Conservation (phyloP, 2,888 invertebrate species). For the Pterobdella sp. region DNA sequence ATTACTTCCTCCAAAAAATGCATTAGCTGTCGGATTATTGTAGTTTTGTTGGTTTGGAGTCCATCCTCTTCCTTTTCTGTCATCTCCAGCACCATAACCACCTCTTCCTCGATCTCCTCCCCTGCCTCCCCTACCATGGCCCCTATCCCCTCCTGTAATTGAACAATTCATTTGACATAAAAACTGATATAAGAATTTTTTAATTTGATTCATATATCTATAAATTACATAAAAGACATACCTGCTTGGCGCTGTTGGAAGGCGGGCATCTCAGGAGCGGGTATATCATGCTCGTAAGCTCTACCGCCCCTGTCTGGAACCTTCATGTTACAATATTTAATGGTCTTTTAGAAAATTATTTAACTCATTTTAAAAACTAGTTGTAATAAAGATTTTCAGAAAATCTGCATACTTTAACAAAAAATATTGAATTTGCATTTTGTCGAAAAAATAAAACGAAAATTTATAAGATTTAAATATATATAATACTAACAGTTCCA, state of each 20-base stretch:
- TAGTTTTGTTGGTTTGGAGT: conserved; percentile 22
- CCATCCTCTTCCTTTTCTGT: conserved; percentile 27
- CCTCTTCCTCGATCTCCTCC: conserved; percentile 12
- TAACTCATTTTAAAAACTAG: not conserved
- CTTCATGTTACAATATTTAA: conserved; percentile 42
- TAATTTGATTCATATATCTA: too few species aligned
- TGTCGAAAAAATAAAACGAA: too few species aligned
- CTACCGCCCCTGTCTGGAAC: conserved; percentile 89
- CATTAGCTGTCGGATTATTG: conserved; percentile 24
- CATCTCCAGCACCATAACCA: conserved; percentile 28
- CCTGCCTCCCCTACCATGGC: not conserved
- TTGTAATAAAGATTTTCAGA: too few species aligned
- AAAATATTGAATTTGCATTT: too few species aligned
- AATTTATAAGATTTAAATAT: too few species aligned
- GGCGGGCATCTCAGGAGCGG: conserved; percentile 93
- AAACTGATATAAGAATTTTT: too few species aligned
- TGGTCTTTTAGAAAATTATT: not conserved
- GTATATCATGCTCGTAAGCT: conserved; percentile 79
- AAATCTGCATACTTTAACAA: too few species aligned
- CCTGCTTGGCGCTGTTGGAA: conserved; percentile 59
- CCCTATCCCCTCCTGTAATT: not conserved
- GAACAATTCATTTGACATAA: too few species aligned
- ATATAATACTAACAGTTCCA: conserved; percentile 63
- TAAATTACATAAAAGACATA: not conserved
- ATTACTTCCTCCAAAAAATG: conserved; percentile 14